A percentile compares a stretch with the other conserved stretches of the same genome.
These are phyloP conservation scores for Hyperoodon ampullatus DNA, from an alignment of 2,113 vertebrate genomes.

Conservation along the genomic window DNA sequence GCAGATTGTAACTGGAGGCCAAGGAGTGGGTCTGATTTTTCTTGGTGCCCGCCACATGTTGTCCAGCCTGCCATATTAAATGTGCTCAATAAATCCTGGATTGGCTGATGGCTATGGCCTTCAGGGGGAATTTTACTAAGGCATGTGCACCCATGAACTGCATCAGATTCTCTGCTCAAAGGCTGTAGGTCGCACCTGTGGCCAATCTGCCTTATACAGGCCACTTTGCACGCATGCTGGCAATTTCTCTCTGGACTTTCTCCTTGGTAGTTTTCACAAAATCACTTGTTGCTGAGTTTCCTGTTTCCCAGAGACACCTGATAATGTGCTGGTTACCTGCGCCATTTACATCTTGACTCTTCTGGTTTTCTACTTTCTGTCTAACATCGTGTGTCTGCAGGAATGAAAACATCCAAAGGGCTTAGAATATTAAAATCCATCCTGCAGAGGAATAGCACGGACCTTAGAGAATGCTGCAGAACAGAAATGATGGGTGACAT, in stretches of 20 bases:
- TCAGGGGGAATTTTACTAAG: neutral
- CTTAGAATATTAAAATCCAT: neutral
- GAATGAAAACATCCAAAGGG: neutral
- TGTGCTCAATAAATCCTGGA: neutral
- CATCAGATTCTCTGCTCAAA: neutral
- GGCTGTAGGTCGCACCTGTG: neutral
- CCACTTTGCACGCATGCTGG: neutral
- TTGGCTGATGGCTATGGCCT: neutral
- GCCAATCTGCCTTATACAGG: neutral
- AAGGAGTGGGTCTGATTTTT: neutral
- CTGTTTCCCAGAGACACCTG: neutral
- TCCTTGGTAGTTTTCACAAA: neutral
- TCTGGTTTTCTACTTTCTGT: neutral
- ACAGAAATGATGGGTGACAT: neutral
- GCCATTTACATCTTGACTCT: neutral
- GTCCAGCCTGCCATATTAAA: slow-evolving; percentile 17
- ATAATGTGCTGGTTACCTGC: neutral
- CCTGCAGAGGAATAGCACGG: neutral
- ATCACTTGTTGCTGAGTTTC: neutral
- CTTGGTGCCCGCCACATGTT: neutral
- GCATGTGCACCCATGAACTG: neutral
- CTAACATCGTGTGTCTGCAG: neutral
- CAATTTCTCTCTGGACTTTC: neutral
- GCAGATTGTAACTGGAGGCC: neutral
- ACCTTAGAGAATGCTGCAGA: neutral